These are phyloP conservation scores for Paedocypris micromegethes DNA, from an alignment of 2,797 vertebrate species.

Conservation along the genomic window DNA sequence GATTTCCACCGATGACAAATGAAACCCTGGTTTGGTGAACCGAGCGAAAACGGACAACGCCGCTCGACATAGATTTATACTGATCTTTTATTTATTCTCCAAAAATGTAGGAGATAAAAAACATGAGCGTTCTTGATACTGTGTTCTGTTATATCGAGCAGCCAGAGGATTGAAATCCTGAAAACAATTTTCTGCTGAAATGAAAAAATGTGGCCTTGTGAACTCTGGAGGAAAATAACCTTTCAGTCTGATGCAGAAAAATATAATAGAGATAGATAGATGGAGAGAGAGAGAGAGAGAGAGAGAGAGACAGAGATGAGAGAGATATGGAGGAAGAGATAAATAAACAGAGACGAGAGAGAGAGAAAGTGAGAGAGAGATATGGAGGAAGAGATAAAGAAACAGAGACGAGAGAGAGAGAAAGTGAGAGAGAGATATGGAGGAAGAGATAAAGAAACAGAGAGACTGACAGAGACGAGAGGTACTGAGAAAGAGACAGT, in stretches of 20 bases:
- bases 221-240: conserved; percentile 95
- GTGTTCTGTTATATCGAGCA: conserved; percentile 97
- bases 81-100: conserved; percentile 99
- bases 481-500: no score
- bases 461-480: no score
- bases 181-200: conserved; percentile 99
- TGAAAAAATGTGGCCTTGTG: conserved; percentile 95
- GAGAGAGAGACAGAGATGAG: no score
- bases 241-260: conserved; percentile 82
- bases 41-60: conserved; percentile 70
- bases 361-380: no score
- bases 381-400: no score
- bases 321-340: no score
- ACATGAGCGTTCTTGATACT: conserved; percentile 99
- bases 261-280: conserved; percentile 69
- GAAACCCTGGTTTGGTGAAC: conserved; percentile 58
- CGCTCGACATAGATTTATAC: conserved; percentile 90
- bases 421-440: no score
- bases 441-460: no score
- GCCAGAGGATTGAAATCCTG: conserved; percentile 99
- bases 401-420: no score
- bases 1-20: conserved; percentile 74
- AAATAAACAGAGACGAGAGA: no score
- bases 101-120: conserved; percentile 99
- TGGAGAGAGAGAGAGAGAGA: no score